Base-by-base conservation (phyloP, 2,888 invertebrate genomes). In the Polylopha cassiicola region DNA sequence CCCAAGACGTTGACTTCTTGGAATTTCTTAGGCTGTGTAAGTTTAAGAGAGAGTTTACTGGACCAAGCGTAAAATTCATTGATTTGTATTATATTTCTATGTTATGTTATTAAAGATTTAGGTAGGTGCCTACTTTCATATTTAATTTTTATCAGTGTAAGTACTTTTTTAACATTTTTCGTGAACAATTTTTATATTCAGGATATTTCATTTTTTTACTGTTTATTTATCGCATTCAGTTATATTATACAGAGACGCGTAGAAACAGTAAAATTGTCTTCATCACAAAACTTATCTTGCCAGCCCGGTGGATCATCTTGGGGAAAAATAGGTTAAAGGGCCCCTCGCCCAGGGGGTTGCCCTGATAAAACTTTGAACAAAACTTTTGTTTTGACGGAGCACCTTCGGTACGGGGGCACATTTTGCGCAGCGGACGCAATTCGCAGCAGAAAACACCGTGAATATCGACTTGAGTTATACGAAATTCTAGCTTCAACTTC, bases 341-440 rank as follows among this genome's bases (percentile, higher is more conserved):
- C 63, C 66, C 66, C 70, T 64, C 54, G 55, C 63, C 64, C 58
- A 50, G 63, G 70, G 72, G 66, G 55, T 53, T 61, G 64, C 69
- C 65, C 68, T 75, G 77, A 79, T 81, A 81, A 82, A 84, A 81
- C 72, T 82, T 73, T 50, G 61, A 43, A 50, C 57, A 53, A 65
- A 85, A 82, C 80, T 85, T 81, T 82, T 84, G 81, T 85, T 84
- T 82, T 76, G 84, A 50, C 51, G 47, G 48, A 75, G 73, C 72
- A 79, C 79, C 81, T 77, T 69, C 58, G 59, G 48, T 48, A 50
- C 41, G 47, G 48, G 45, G 53, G 50, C 50, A 53, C 49, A 53
- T 47, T 49, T 53, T 51, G 46, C 50, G 49, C 54, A 55, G 49
- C 49, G 48, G 38, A 44, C 44, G 47, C 44, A 41, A 34, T 24